Evolutionary conservation across 2,888 invertebrate species (phyloP).

Genomic region (Scaptomyza caliginosa): DNA sequence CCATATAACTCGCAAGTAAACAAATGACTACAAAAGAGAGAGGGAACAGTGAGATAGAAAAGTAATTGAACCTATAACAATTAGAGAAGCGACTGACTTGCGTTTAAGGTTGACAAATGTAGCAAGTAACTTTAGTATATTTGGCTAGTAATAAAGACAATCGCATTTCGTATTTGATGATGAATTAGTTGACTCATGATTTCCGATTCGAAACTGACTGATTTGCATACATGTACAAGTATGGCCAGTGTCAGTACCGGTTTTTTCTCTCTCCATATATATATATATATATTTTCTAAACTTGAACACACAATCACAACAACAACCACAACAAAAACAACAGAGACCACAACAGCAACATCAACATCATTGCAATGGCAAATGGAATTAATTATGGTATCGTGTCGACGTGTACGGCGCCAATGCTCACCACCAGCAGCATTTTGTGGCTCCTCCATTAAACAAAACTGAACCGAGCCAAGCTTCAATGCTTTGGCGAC

Average conservation of each 20-base stretch:
- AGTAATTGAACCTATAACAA: slow-evolving; percentile 4
- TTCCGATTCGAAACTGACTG: slow-evolving; percentile 65
- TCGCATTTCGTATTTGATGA: slow-evolving; percentile 54
- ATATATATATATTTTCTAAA: slow-evolving; percentile 67
- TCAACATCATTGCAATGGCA: slow-evolving; percentile 50
- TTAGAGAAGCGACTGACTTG: slow-evolving; percentile 3
- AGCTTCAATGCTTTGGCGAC: slow-evolving; percentile 27
- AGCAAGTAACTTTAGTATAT: background rate
- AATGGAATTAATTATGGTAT: slow-evolving; percentile 66
- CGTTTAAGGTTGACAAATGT: slow-evolving; percentile 29
- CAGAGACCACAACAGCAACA: slow-evolving; percentile 27
- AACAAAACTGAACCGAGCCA: background rate
- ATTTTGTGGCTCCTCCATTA: slow-evolving; percentile 11
- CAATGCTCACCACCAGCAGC: slow-evolving; percentile 34
- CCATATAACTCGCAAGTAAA: slow-evolving; percentile 22
- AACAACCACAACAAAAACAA: slow-evolving; percentile 1
- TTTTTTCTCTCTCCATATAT: no score
- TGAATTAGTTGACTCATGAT: slow-evolving; percentile 76
- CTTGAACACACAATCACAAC: slow-evolving; percentile 55
- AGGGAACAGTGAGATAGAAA: slow-evolving; percentile 1
- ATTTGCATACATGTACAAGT: slow-evolving; percentile 79
- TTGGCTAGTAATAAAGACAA: background rate
- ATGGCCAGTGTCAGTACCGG: slow-evolving; percentile 73
- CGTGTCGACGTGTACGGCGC: slow-evolving; percentile 58
- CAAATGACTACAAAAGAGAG: slow-evolving; percentile 7